Conservation (phyloP, 2,113 vertebrate genomes). For the Phaethon lepturus region DNA sequence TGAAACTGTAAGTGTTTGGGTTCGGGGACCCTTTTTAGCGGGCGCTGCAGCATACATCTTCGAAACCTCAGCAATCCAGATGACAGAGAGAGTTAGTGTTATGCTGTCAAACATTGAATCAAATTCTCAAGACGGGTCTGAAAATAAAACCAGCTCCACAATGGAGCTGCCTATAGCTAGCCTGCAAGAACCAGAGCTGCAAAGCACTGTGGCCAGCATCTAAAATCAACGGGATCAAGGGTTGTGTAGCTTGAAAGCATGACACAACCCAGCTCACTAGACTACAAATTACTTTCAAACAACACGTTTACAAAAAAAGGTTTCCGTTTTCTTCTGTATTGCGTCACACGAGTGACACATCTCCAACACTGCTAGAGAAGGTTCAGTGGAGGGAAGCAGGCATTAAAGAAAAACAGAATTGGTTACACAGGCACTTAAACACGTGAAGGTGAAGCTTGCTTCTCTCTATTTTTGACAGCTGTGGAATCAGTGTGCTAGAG, state of each 20-base stretch:
- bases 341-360: not conserved
- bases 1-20: not conserved
- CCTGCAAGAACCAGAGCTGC: not conserved
- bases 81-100: not conserved
- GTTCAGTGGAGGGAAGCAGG: not conserved
- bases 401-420: not conserved
- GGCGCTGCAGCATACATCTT: not conserved
- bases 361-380: not conserved
- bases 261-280: not conserved
- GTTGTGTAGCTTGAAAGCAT: not conserved
- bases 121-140: not conserved
- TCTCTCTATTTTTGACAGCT: not conserved
- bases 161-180: rapidly evolving
- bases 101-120: not conserved
- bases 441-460: rapidly evolving
- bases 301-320: not conserved
- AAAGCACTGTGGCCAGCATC: not conserved
- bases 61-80: not conserved
- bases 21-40: not conserved
- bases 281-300: not conserved
- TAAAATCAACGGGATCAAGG: not conserved
- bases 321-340: not conserved
- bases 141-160: not conserved
- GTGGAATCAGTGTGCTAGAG: rapidly evolving
- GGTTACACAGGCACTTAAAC: not conserved